phyloP scores from a whole-genome alignment of 1,140 invertebrate species.

The Drosophila sturtevanti region DNA sequence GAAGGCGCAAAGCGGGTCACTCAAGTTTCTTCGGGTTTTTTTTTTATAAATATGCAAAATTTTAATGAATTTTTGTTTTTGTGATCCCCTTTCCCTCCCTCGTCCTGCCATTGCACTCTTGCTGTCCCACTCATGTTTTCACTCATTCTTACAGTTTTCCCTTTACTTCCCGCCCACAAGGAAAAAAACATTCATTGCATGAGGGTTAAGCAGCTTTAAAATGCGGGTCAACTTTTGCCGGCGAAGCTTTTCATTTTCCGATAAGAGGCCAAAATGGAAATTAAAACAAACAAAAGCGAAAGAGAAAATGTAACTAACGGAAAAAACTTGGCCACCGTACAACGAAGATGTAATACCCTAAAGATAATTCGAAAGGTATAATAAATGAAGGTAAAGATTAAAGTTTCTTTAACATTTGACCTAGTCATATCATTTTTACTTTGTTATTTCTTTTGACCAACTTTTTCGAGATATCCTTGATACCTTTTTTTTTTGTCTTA shows the following conservation, averaged over 20 bases:
- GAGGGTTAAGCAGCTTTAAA: slow-evolving; percentile 72
- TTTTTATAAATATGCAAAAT: slow-evolving; percentile 77
- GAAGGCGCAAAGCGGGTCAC: slow-evolving; percentile 61
- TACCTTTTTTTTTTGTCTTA: background rate
- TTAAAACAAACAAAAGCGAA: slow-evolving; percentile 58
- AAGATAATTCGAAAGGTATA: background rate
- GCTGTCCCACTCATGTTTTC: slow-evolving; percentile 10
- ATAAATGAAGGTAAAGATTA: background rate
- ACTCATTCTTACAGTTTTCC: background rate
- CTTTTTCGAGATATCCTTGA: background rate
- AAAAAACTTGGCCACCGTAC: background rate
- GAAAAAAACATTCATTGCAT: slow-evolving; percentile 30
- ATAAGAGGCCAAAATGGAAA: slow-evolving; percentile 56
- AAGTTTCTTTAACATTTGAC: background rate
- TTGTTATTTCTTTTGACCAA: background rate
- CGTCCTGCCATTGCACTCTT: slow-evolving; percentile 17
- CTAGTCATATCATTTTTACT: background rate
- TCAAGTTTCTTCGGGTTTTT: slow-evolving; percentile 45
- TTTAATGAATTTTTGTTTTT: slow-evolving; percentile 79
- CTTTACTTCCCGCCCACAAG: slow-evolving; percentile 9
- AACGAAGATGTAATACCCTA: slow-evolving; percentile 17
- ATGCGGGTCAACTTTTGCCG: slow-evolving; percentile 58
- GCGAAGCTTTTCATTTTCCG: slow-evolving; percentile 39
- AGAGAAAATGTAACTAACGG: slow-evolving; percentile 25
- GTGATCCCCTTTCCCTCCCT: slow-evolving; percentile 22